Evolutionary conservation across 2,797 vertebrate species (phyloP).

Genomic region (Halcyon chelicuti): DNA sequence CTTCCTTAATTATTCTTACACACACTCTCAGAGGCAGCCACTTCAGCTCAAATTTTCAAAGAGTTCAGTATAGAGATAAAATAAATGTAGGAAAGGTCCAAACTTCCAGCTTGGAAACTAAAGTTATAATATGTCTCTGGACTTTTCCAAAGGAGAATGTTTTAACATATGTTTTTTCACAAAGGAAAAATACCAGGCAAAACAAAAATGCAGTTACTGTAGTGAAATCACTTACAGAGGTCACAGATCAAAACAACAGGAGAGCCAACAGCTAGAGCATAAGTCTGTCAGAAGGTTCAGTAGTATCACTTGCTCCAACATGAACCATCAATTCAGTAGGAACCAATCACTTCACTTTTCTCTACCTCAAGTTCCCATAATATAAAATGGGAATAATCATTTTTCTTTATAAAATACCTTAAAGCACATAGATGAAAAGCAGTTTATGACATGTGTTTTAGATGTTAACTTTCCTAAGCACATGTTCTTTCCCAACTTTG

Average conservation of each 20-base stretch:
- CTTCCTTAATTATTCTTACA: background rate
- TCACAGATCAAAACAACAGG: background rate
- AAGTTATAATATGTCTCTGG: background rate
- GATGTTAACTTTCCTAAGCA: background rate
- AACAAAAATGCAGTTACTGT: background rate
- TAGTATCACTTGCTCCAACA: background rate
- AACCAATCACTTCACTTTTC: background rate
- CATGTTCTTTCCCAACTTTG: background rate
- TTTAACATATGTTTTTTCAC: background rate
- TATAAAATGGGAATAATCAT: background rate
- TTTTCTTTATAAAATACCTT: background rate
- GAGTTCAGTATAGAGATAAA: background rate
- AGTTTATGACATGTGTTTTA: background rate
- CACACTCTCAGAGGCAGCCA: background rate
- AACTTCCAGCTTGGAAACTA: background rate
- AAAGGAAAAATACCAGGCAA: background rate
- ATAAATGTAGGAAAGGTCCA: background rate
- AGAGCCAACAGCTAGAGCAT: background rate
- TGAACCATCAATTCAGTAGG: background rate
- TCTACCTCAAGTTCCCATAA: background rate
- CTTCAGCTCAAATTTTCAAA: background rate
- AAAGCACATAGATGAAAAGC: background rate
- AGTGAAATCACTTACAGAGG: background rate
- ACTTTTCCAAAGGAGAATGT: background rate
- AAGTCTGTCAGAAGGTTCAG: background rate